Evolutionary conservation across 1,140 invertebrate genomes (phyloP), one percentile per base, ranked within the genome.

Genomic region (Mactra quadrangularis): DNA sequence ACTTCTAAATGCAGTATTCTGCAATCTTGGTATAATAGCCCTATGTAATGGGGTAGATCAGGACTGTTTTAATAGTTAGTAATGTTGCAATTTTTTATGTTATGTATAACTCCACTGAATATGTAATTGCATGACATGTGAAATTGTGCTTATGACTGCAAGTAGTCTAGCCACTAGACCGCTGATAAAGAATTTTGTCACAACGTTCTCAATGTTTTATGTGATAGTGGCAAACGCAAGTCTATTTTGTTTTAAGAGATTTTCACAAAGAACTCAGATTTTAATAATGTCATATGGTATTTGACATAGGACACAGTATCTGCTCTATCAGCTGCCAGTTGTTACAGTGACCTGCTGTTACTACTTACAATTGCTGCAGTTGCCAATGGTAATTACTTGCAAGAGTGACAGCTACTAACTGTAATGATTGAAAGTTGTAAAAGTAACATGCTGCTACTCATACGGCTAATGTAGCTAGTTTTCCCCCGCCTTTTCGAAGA

Each of bases 161-260:
- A 55, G 52, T 55, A 55, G 52, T 55, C 52, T 55, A 55, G 52
- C 52, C 52, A 55, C 52, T 55, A 55, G 52, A 55, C 52, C 52
- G 52, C 52, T 55, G 7, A n/a, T n/a, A n/a, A n/a, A n/a, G n/a
- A n/a, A n/a, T n/a, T n/a, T n/a, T n/a, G n/a, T n/a, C n/a, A n/a
- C n/a, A n/a, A 55, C 25, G 52, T 55, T 11, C 52, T 55, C 52
- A 55, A 55, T 55, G 52, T 55, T 55, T 55, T 55, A 55, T 55
- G 52, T 55, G 52, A 55, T 55, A 55, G 52, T 55, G 52, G 52
- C 52, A 55, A 55, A 55, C 52, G 52, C 52, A 55, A 55, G 52
- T 55, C 52, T 55, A 55, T 55, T 55, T 55, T 55, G 52, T 55
- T 55, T 55, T 55, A 55, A 55, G 52, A 55, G 52, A 55, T 55